Conservation (phyloP, 2,113 vertebrate species). For the Rhinichthys klamathensis region DNA sequence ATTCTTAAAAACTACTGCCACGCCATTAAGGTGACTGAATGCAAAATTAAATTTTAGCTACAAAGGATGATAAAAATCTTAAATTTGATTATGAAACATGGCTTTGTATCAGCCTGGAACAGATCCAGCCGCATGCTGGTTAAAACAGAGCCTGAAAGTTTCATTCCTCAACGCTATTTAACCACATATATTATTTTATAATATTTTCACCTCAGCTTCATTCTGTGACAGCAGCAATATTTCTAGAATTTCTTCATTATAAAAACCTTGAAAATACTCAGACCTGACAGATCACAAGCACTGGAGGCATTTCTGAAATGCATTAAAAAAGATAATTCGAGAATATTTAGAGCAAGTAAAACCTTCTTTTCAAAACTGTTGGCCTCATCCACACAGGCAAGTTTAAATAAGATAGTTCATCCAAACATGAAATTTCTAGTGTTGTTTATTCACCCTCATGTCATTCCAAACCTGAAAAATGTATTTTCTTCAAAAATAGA, state of each 20-base stretch:
- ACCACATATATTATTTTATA: neutral
- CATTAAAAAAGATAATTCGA: neutral
- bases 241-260: neutral
- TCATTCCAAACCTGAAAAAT: neutral
- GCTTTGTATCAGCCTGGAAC: neutral
- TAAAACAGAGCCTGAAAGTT: neutral
- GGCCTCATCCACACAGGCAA: neutral
- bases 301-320: neutral
- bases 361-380: neutral
- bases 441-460: neutral
- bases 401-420: neutral
- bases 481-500: neutral
- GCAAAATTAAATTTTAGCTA: neutral
- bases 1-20: neutral
- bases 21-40: neutral
- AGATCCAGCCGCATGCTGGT: neutral
- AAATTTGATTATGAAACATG: neutral
- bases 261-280: neutral
- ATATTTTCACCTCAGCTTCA: neutral
- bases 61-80: neutral
- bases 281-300: neutral
- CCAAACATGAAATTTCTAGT: neutral
- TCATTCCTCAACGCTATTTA: neutral
- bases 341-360: neutral
- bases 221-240: neutral